Percentiles rank a stretch among this genome's conserved stretches.
Evolutionary conservation across 1,140 invertebrate species (phyloP).

Genomic region (Neodiprion virginianus): DNA sequence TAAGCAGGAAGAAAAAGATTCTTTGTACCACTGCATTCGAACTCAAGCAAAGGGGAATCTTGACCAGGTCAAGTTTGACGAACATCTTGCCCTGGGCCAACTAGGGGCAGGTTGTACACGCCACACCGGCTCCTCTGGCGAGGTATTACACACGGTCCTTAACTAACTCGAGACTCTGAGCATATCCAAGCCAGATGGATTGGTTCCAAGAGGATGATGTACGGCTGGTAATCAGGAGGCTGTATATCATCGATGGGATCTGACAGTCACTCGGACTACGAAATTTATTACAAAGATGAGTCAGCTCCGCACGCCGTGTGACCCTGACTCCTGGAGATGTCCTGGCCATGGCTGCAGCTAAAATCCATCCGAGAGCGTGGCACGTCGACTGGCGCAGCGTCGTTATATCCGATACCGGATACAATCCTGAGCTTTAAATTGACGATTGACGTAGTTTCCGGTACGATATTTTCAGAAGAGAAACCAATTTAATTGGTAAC

Average conservation of each 20-base stretch:
- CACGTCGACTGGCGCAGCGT: neutral
- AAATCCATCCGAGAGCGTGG: neutral
- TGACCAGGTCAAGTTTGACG: neutral
- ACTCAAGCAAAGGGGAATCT: too few relatives aligned
- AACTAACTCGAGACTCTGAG: slow-evolving; percentile 4
- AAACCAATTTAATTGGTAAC: too few relatives aligned
- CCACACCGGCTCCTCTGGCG: neutral
- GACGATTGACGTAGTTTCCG: neutral
- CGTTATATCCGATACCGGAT: neutral
- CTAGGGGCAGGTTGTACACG: neutral
- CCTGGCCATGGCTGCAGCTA: neutral
- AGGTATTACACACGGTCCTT: neutral
- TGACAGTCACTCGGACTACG: slow-evolving; percentile 12
- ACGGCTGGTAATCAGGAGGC: slow-evolving; percentile 12
- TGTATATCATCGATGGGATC: slow-evolving; percentile 12
- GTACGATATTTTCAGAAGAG: too few relatives aligned
- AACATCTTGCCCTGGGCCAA: neutral
- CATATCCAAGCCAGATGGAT: slow-evolving; percentile 10
- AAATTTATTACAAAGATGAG: slow-evolving; percentile 14
- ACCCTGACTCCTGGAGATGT: neutral
- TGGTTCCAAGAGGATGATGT: slow-evolving; percentile 4
- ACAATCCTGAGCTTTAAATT: neutral
- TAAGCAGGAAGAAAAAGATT: too few relatives aligned
- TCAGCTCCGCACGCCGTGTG: neutral
- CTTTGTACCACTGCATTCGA: too few relatives aligned